phyloP scores from a whole-genome alignment of 2,888 invertebrate genomes.

The Empis livida region DNA sequence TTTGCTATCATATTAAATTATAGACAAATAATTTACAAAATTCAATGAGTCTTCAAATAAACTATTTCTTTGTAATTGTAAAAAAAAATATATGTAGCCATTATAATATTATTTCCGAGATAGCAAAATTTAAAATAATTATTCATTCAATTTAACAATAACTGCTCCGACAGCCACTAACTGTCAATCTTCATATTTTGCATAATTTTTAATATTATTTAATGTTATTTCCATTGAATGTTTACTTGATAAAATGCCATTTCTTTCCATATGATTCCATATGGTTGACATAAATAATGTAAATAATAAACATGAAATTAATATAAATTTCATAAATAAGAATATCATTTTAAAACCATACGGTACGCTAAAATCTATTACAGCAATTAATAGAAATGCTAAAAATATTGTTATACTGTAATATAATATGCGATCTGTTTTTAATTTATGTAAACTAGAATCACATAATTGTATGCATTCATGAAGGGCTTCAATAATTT shows the following conservation, averaged over 20 bases:
- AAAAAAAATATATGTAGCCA: no score
- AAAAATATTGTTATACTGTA: slow-evolving; percentile 25
- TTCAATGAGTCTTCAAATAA: no score
- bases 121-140: neutral
- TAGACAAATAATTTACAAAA: no score
- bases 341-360: slow-evolving; percentile 34
- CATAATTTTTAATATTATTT: slow-evolving; percentile 19
- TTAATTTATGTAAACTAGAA: slow-evolving; percentile 25
- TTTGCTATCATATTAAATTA: no score
- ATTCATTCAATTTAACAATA: neutral
- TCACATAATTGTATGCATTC: slow-evolving; percentile 30
- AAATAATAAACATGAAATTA: slow-evolving; percentile 54
- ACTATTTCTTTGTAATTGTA: no score
- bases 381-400: slow-evolving; percentile 22
- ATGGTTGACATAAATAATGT: slow-evolving; percentile 63
- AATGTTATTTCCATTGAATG: slow-evolving; percentile 50
- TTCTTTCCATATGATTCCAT: slow-evolving; percentile 71
- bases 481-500: slow-evolving; percentile 15
- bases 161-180: neutral
- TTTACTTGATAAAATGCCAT: slow-evolving; percentile 63
- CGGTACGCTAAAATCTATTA: slow-evolving; percentile 27
- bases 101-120: no score
- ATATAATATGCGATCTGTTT: slow-evolving; percentile 29
- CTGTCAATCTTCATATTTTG: neutral
- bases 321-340: slow-evolving; percentile 45